Evolutionary conservation across 2,797 vertebrate genomes (phyloP).

Genomic region (Gambelia wislizenii): DNA sequence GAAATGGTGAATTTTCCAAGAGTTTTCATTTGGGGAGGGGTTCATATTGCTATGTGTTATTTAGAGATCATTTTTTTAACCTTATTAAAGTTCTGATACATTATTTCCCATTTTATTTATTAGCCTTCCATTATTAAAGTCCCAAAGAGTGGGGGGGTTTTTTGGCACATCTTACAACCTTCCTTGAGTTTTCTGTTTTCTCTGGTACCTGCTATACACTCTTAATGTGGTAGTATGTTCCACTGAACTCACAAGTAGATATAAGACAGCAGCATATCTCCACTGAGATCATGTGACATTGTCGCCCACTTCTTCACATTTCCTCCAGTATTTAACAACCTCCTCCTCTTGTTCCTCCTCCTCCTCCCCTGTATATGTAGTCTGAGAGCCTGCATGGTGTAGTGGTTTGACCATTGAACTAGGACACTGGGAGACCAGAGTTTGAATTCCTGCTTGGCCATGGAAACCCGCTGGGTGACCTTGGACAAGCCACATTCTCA

Average conservation of each 20-base stretch:
- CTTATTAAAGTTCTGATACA: not conserved
- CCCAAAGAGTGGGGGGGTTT: not conserved
- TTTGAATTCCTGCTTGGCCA: too few relatives aligned
- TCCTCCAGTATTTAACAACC: too few relatives aligned
- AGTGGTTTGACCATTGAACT: too few relatives aligned
- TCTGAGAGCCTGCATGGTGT: too few relatives aligned
- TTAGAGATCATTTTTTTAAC: not conserved
- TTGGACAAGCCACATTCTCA: too few relatives aligned
- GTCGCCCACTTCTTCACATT: too few relatives aligned
- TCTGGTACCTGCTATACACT: too few relatives aligned
- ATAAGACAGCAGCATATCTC: not conserved
- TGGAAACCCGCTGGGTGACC: too few relatives aligned
- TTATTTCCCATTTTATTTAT: too few relatives aligned
- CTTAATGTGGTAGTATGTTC: not conserved
- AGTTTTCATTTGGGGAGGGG: not conserved
- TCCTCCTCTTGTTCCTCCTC: too few relatives aligned
- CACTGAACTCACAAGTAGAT: not conserved
- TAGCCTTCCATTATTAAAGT: not conserved
- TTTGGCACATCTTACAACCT: not conserved
- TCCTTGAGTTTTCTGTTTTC: not conserved
- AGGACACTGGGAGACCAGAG: too few relatives aligned
- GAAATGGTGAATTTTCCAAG: not conserved
- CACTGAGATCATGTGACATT: not conserved
- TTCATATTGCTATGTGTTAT: not conserved
- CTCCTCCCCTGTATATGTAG: too few relatives aligned